A percentile compares a stretch with the other conserved stretches of the same genome.
Conservation (phyloP, 2,113 vertebrate species). For the Toxotes chatareus region DNA sequence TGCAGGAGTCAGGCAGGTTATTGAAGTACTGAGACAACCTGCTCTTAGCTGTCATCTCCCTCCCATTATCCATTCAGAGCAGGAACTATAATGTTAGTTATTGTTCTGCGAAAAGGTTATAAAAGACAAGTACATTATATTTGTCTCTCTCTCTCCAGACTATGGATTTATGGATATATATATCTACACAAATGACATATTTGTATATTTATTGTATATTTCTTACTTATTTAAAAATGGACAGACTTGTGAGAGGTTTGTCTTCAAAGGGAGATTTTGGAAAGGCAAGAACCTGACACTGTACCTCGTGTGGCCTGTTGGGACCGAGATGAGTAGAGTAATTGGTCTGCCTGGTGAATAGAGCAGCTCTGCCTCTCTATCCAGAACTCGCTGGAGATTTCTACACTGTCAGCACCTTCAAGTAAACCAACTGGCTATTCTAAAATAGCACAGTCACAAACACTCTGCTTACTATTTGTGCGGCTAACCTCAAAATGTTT, state of each 20-base stretch:
- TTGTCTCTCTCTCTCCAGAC: no score
- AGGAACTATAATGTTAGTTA: neutral
- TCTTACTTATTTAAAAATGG: neutral
- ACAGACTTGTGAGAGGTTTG: constrained; percentile 3
- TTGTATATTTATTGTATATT: no score
- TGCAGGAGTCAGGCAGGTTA: constrained; percentile 1
- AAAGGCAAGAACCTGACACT: constrained; percentile 18
- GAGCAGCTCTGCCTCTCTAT: constrained; percentile 18
- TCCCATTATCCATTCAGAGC: neutral
- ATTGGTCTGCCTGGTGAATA: constrained; percentile 30
- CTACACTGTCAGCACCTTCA: constrained; percentile 49
- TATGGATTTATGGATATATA: no score
- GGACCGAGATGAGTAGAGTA: constrained; percentile 34
- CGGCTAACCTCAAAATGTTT: constrained; percentile 49
- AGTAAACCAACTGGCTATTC: constrained; percentile 41
- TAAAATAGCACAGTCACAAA: constrained; percentile 37
- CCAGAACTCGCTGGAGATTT: constrained; percentile 36
- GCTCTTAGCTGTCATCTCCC: neutral
- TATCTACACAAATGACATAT: no score
- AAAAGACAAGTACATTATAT: neutral
- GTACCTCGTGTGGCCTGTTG: constrained; percentile 5
- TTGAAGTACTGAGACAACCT: neutral
- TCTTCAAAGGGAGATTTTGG: constrained; percentile 12
- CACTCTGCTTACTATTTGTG: constrained; percentile 35
- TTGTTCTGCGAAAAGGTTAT: neutral